These are phyloP conservation scores for Chaetops frenatus DNA, from an alignment of 2,113 vertebrate genomes.

Conservation along the genomic window DNA sequence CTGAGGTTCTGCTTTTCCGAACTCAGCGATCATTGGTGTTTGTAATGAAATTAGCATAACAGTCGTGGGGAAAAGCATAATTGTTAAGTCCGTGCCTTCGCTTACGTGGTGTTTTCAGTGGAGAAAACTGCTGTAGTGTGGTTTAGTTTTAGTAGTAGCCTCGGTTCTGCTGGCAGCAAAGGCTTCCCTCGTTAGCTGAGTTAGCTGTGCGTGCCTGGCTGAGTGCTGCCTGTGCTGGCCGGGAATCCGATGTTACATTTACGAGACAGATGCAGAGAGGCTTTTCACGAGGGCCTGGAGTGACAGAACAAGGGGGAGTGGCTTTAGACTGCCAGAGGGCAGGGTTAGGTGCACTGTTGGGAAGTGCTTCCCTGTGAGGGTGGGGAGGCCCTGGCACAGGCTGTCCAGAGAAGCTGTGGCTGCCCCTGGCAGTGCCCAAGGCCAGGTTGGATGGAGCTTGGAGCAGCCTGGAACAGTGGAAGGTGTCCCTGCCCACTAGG, in stretches of 20 bases:
- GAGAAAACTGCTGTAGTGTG: not conserved
- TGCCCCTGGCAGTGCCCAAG: not conserved
- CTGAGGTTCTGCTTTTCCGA: not conserved
- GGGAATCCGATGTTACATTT: rapidly evolving
- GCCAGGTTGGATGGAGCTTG: rapidly evolving
- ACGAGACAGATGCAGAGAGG: rapidly evolving
- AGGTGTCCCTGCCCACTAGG: not conserved
- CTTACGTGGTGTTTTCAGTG: not conserved
- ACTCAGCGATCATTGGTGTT: rapidly evolving
- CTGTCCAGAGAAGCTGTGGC: not conserved
- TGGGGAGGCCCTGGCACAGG: rapidly evolving
- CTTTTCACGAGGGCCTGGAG: not conserved
- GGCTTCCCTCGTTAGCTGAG: rapidly evolving
- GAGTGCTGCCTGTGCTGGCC: not conserved
- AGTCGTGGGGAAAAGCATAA: not conserved
- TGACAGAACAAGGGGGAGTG: not conserved
- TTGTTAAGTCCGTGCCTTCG: not conserved
- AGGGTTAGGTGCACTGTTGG: not conserved
- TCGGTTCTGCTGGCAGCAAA: not conserved
- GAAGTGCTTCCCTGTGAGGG: rapidly evolving
- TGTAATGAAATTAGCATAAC: not conserved
- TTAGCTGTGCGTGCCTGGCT: not conserved
- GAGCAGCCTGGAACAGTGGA: rapidly evolving
- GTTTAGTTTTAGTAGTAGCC: not conserved
- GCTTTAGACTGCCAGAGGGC: not conserved